Conservation (phyloP, 2,797 vertebrate genomes). For the Pangasius larnaudii region DNA sequence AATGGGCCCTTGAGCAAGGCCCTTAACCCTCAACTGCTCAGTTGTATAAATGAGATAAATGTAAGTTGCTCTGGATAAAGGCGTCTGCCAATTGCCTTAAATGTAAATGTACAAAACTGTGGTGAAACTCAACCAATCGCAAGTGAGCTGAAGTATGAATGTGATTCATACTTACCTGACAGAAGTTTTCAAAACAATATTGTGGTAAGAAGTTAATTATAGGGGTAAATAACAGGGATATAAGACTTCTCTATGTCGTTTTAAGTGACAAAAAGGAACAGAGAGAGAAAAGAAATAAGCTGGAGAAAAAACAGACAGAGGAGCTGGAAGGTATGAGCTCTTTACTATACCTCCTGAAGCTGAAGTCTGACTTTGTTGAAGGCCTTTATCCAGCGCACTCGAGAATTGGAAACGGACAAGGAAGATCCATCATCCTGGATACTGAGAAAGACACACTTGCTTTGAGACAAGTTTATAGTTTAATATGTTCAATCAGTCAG, state of each 20-base stretch:
- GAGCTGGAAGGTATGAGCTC: conserved; percentile 53
- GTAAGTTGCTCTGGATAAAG: too few relatives aligned
- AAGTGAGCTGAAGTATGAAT: not conserved
- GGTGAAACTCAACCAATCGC: conserved; percentile 61
- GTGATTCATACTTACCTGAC: conserved; percentile 43
- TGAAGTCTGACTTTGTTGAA: conserved; percentile 93
- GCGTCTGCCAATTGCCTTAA: too few relatives aligned
- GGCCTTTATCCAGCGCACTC: conserved; percentile 91
- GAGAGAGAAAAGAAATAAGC: conserved; percentile 6
- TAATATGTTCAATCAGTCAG: not conserved
- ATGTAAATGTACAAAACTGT: not conserved
- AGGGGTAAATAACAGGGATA: conserved; percentile 6
- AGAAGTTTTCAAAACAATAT: not conserved
- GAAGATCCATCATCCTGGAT: conserved; percentile 77
- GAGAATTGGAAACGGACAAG: conserved; percentile 83
- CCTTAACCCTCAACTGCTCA: too few relatives aligned
- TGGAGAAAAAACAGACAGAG: conserved; percentile 13
- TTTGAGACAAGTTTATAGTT: not conserved
- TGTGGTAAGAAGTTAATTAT: conserved; percentile 12
- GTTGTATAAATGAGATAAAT: too few relatives aligned
- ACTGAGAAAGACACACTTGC: conserved; percentile 52
- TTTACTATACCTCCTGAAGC: conserved; percentile 88
- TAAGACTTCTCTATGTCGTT: conserved; percentile 2
- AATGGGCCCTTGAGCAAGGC: too few relatives aligned
- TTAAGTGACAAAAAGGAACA: not conserved